Evolutionary conservation across 1,140 invertebrate species (phyloP).

Genomic region (Formica selysi): DNA sequence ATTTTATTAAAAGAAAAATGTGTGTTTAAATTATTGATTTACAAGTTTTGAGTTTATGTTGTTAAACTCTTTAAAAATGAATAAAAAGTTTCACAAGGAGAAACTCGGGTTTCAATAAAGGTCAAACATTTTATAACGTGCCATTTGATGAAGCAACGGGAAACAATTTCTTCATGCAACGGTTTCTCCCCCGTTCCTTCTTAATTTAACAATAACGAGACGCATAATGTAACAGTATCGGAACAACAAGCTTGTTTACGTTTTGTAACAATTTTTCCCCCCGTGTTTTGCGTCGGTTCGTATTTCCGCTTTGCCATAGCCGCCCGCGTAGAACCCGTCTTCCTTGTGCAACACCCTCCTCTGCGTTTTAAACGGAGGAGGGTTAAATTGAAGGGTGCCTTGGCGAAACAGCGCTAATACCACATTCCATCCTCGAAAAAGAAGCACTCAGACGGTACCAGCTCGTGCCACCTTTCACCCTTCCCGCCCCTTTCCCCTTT

Average conservation of each 20-base stretch:
- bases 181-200: conserved; percentile 17
- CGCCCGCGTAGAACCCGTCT: background rate
- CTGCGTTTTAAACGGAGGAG: conserved; percentile 64
- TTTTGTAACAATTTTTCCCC: conserved; percentile 51
- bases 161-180: conserved; percentile 34
- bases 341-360: background rate
- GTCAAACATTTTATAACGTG: conserved; percentile 22
- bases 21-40: background rate
- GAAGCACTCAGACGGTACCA: conserved; percentile 71
- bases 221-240: conserved; percentile 43
- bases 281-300: conserved; percentile 27
- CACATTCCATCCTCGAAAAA: conserved; percentile 72
- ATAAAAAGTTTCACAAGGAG: background rate
- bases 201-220: conserved; percentile 62
- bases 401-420: conserved; percentile 74
- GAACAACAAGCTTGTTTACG: conserved; percentile 57
- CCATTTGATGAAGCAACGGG: conserved; percentile 21
- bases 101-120: conserved; percentile 1
- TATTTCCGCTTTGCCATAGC: conserved; percentile 27
- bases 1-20: background rate
- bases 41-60: background rate
- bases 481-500: conserved; percentile 7
- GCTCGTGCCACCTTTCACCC: conserved; percentile 68
- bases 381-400: conserved; percentile 71
- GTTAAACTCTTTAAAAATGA: background rate